Conservation (phyloP, 2,113 vertebrate genomes). For the Alligator sinensis region DNA sequence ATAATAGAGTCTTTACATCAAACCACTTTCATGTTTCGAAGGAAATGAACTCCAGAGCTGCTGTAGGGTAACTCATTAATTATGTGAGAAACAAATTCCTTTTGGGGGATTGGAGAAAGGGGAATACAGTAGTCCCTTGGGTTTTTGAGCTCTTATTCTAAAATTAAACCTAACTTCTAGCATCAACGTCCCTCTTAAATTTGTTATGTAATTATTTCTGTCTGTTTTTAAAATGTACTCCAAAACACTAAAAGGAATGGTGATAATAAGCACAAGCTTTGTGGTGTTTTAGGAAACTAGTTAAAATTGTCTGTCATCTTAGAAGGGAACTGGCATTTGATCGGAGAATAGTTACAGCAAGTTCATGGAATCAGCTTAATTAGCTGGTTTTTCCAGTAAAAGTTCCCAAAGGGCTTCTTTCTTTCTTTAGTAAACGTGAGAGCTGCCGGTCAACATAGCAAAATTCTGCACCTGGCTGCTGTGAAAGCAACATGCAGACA, state of each 20-base stretch:
- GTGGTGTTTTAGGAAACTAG: background rate
- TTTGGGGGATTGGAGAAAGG: background rate
- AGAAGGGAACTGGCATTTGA: background rate
- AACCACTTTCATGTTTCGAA: conserved; percentile 27
- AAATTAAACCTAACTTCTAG: background rate
- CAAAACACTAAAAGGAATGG: background rate
- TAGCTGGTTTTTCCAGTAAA: background rate
- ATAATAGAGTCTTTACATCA: background rate
- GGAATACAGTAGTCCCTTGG: background rate
- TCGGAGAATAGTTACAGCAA: background rate
- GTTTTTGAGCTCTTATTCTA: conserved; percentile 21
- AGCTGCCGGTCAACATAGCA: conserved; percentile 32
- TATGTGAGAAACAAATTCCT: background rate
- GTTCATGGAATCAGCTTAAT: background rate
- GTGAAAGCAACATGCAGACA: background rate
- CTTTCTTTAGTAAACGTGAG: conserved; percentile 46
- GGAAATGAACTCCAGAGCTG: conserved; percentile 44
- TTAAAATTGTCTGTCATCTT: background rate
- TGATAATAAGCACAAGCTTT: background rate
- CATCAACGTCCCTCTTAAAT: background rate
- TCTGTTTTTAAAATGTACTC: background rate
- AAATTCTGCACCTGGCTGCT: conserved; percentile 31
- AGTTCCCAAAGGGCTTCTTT: conserved; percentile 39
- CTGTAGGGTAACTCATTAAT: conserved; percentile 28
- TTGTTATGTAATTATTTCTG: background rate